Evolutionary conservation across 2,797 vertebrate genomes (phyloP), one percentile per base, ranked within the genome.

Genomic region (Pipistrellus kuhlii): DNA sequence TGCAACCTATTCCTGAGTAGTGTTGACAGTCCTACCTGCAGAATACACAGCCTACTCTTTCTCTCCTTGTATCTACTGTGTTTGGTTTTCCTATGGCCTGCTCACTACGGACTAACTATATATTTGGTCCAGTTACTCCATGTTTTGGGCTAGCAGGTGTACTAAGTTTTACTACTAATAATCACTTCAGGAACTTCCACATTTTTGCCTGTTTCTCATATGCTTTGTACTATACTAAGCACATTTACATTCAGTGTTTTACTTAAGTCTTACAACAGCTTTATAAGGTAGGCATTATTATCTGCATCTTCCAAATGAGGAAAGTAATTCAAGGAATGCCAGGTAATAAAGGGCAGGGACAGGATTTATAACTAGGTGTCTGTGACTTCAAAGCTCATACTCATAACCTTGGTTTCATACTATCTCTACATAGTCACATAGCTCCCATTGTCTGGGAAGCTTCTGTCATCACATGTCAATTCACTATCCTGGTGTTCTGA

Each of bases 231-330:
- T 88, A 9, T 77, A 71, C 38, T 62, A 85, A 66, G 66, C 30
- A 59, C 21, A 71, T 66, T 66, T 48, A 55, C 6, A 57, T 27
- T 64, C 46, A 35, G 57, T 62, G 35, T 73, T 91, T 72, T 41
- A 82, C 27, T 30, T 25, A 38, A 46, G 51, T 73, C 44, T 95
- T 51, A 55, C 23, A 51, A 66, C 9, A 77, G 17, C 18, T 85
- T 30, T 30, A n/a, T 41, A 82, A 95, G 32, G 57, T 41, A 57
- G 64, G 14, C 13, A 13, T 90, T 68, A 66, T 57, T 71, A 78
- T 44, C 21, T n/a, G 17, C n/a, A 41, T 93, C 46, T 93, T 90
- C 25, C 81, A 95, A 73, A 91, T 69, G 68, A 95, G 62, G 51
- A 88, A 88, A 88, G 25, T 46, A 69, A 80, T 35, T 46, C n/a